Base-by-base conservation (phyloP, 1,140 invertebrate species). In the Cecropterus lyciades region DNA sequence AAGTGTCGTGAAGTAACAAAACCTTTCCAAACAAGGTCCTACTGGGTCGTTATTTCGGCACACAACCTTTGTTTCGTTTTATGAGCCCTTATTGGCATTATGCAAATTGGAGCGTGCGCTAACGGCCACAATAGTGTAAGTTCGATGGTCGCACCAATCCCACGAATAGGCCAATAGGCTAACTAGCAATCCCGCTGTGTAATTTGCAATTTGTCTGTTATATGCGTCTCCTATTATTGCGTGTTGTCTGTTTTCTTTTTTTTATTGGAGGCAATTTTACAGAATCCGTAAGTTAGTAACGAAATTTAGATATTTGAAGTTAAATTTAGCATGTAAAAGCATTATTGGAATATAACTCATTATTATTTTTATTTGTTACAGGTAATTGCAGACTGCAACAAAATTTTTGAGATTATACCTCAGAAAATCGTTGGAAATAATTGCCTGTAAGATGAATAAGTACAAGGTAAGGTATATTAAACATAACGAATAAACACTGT, bases 61-160 rank as follows among this genome's bases (percentile, higher is more conserved):
- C 33, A 37, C 33, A 1, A 33, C 1, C 30, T 37, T 37, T 7
- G 33, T 37, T 37, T 37, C 1, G 33, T 37, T 37, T 11, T 37
- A 37, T 7, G 33, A 10, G 33, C 33, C 7, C 33, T 37, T 37
- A 57, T 64, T 65, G 55, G 51, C 60, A 65, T 69, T 69, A 70
- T 70, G 68, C 48, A 70, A 49, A 70, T 59, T 69, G 62, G 27
- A 40, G 51, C 49, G 65, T 46, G 62, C 59, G 49, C 30, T 33
- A 52, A 52, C 49, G 49, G 14, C 49, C 27, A 27, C 24, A 52
- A 27, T 33, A 52, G 30, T 7, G 49, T 27, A 4, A 17, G 13
- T 33, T 15, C 49, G 13, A 33, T 33, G 48, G 8, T 11, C 20
- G 49, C 27, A 33, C 48, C 4, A 52, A 52, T 15, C 27, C n/a